phyloP scores from a whole-genome alignment of 2,113 vertebrate species.

The Rallus limicola region DNA sequence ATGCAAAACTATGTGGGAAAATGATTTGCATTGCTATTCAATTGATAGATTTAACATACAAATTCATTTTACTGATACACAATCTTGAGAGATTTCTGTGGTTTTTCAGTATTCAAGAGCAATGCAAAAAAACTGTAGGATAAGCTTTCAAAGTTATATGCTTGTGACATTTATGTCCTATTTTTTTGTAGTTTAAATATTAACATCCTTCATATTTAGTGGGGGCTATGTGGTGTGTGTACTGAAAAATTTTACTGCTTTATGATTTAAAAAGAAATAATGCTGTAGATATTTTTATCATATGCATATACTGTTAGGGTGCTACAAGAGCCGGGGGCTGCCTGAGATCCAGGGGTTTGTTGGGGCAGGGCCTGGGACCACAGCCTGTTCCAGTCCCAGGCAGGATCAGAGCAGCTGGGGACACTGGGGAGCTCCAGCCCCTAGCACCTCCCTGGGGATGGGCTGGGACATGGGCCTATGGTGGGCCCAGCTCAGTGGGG shows the following conservation, averaged over 20 bases:
- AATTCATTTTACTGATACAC: background rate
- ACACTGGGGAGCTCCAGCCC: background rate
- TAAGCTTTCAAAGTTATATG: background rate
- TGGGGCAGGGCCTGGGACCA: no score
- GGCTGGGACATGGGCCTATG: no score
- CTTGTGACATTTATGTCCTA: background rate
- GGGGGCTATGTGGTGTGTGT: background rate
- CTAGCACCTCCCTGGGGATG: background rate
- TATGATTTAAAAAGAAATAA: background rate
- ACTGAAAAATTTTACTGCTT: background rate
- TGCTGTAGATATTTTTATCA: background rate
- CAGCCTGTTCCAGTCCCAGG: background rate
- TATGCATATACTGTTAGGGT: background rate
- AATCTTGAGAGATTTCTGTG: background rate
- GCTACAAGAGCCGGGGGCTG: background rate
- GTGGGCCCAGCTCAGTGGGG: accelerated
- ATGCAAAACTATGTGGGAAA: background rate
- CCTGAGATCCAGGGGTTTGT: no score
- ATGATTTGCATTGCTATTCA: background rate
- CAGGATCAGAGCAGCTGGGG: accelerated
- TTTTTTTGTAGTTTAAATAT: background rate
- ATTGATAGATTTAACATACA: background rate
- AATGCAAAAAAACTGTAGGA: background rate
- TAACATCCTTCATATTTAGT: background rate
- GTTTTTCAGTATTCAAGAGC: background rate